Percentiles rank a stretch among this genome's conserved stretches.
phyloP scores from a whole-genome alignment of 2,113 vertebrate species.

The Acinonyx jubatus region DNA sequence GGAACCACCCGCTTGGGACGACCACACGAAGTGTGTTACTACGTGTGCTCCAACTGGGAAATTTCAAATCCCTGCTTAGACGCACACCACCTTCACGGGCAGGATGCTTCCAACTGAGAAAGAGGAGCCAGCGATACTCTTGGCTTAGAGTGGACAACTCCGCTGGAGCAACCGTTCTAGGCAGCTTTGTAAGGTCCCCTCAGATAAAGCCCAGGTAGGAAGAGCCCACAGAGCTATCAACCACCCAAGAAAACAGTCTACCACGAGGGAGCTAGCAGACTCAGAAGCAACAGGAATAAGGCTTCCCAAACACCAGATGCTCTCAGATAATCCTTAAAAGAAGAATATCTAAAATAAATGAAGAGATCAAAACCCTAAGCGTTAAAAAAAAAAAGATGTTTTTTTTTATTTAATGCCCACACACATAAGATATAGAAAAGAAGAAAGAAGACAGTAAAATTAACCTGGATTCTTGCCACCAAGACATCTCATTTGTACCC shows the following conservation, averaged over 20 bases:
- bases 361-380: neutral
- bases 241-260: neutral
- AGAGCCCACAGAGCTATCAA: neutral
- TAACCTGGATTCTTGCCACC: neutral
- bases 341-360: neutral
- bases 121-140: neutral
- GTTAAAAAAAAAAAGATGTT: neutral
- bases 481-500: neutral
- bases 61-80: neutral
- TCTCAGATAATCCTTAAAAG: neutral
- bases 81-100: neutral
- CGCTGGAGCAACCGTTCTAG: neutral
- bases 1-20: neutral
- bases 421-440: neutral
- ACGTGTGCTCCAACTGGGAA: neutral
- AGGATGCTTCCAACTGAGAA: neutral
- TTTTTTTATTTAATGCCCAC: neutral
- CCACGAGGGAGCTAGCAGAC: neutral
- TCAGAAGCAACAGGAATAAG: neutral
- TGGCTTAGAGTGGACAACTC: neutral
- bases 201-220: neutral
- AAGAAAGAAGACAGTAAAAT: slow-evolving; percentile 32
- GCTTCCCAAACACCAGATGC: neutral
- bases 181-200: neutral
- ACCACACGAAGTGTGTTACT: neutral